Percentiles rank a stretch among this genome's conserved stretches.
Conservation (phyloP, 2,888 invertebrate genomes). For the Heliconius charithonia region DNA sequence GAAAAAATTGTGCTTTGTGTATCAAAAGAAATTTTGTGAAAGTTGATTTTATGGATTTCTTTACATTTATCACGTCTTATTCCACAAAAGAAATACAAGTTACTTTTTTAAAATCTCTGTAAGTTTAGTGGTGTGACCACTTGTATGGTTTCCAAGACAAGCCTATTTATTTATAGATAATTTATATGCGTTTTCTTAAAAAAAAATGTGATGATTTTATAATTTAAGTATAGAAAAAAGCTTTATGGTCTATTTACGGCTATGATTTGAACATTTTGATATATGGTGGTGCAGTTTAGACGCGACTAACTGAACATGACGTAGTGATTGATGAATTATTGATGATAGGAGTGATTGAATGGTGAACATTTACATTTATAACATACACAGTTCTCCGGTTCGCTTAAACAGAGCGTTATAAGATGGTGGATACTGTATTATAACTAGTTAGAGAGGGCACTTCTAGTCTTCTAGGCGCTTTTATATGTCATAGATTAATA, state of each 20-base stretch:
- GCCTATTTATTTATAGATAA: too few relatives aligned
- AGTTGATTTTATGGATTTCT: too few relatives aligned
- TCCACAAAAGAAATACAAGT: too few relatives aligned
- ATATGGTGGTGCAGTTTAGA: neutral
- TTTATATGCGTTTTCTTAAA: too few relatives aligned
- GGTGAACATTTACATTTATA: neutral
- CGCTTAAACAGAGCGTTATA: neutral
- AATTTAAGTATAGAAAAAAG: neutral
- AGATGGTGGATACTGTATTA: neutral
- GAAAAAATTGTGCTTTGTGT: too few relatives aligned
- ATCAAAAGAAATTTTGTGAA: too few relatives aligned
- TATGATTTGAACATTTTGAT: neutral
- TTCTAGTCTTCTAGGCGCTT: neutral
- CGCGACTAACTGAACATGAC: neutral
- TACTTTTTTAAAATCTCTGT: too few relatives aligned
- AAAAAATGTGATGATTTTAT: too few relatives aligned
- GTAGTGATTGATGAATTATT: conserved; percentile 8
- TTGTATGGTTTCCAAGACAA: too few relatives aligned
- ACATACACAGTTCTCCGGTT: neutral
- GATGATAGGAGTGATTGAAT: neutral
- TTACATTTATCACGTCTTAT: too few relatives aligned
- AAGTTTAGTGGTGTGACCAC: too few relatives aligned
- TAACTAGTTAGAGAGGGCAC: neutral
- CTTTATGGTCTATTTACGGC: neutral
- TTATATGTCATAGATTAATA: neutral